Percentiles rank a stretch among this genome's conserved stretches.
Conservation (phyloP, 1,140 invertebrate genomes). For the Trialeurodes vaporariorum region DNA sequence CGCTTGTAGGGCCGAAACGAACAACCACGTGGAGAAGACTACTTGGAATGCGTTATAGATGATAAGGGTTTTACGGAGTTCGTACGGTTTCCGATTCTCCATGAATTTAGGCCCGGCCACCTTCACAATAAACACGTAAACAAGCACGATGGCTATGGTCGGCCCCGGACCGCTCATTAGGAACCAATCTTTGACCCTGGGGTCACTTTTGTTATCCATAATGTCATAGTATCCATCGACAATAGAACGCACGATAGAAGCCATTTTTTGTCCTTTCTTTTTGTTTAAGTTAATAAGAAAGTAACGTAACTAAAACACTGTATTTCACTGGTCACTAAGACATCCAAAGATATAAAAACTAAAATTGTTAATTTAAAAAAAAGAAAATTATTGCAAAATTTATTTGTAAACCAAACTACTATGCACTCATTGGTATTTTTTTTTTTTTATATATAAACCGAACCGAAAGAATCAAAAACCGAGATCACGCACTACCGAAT, state of each 20-base stretch:
- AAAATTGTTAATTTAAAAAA: too few relatives aligned
- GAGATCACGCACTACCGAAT: too few relatives aligned
- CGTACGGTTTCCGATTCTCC: slow-evolving; percentile 73
- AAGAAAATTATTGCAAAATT: too few relatives aligned
- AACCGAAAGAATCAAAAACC: too few relatives aligned
- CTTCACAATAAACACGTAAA: slow-evolving; percentile 65
- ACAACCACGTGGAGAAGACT: slow-evolving; percentile 68
- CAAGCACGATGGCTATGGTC: slow-evolving; percentile 60
- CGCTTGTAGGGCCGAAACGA: slow-evolving; percentile 53
- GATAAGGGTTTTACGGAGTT: slow-evolving; percentile 63
- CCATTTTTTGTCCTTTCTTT: too few relatives aligned
- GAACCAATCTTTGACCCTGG: slow-evolving; percentile 69
- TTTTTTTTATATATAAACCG: too few relatives aligned
- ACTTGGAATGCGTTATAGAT: slow-evolving; percentile 79
- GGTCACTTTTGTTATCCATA: slow-evolving; percentile 40
- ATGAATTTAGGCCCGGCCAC: slow-evolving; percentile 67
- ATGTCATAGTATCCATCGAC: not conserved
- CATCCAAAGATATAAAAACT: too few relatives aligned
- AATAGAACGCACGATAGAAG: not conserved
- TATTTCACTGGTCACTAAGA: too few relatives aligned
- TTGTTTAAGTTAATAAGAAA: too few relatives aligned
- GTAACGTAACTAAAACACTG: too few relatives aligned
- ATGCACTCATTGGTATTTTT: too few relatives aligned
- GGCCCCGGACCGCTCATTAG: slow-evolving; percentile 73
- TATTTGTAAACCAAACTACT: too few relatives aligned